Base-by-base conservation (phyloP, 2,888 invertebrate genomes). In the Drosophila borealis region DNA sequence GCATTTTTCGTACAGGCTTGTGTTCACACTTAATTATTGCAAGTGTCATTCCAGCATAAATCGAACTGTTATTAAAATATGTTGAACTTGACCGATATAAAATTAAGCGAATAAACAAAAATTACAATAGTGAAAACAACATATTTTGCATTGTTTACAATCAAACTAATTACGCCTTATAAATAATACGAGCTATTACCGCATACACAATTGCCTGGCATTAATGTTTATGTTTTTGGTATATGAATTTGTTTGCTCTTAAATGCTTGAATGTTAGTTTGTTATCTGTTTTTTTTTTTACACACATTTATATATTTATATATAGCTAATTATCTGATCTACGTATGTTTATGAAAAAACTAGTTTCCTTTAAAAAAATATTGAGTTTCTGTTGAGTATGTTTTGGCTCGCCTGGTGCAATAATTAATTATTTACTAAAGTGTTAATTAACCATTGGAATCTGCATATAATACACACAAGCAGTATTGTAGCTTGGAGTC, bases 181-280 rank as follows among this genome's bases (percentile, higher is more conserved):
- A 68, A 49, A 50, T 70, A 73, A 69, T 78, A 73, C 65, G 48
- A 78, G 63, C 74, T 70, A 54, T 59, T 69, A 68, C 59, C 72
- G 66, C 71, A 61, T 66, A 56, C 39, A 41, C 46, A 54, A 42
- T 55, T 68, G 59, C 48, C 69, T 51, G 72, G 54, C 48, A 49
- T 45, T 46, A 68, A 37, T 60, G 44, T 63, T 59, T 49, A 60
- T 64, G 10, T 70, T 74, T 82, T 87, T 84, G 84, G 79, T 81
- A 78, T 84, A 56, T 80, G 62, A 72, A 80, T 59, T 53, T 41
- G 36, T 53, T 60, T 36, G 42, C 59, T 78, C 62, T 66, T 81
- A 81, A 81, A 81, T 81, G 85, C 82, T 70, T 76, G 46, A 48
- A 60, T 49, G 70, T 46, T 72, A 45, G 65, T 60, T 66, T 61